These are phyloP conservation scores for Megaceryle alcyon DNA, from an alignment of 2,797 vertebrate species.

Conservation along the genomic window DNA sequence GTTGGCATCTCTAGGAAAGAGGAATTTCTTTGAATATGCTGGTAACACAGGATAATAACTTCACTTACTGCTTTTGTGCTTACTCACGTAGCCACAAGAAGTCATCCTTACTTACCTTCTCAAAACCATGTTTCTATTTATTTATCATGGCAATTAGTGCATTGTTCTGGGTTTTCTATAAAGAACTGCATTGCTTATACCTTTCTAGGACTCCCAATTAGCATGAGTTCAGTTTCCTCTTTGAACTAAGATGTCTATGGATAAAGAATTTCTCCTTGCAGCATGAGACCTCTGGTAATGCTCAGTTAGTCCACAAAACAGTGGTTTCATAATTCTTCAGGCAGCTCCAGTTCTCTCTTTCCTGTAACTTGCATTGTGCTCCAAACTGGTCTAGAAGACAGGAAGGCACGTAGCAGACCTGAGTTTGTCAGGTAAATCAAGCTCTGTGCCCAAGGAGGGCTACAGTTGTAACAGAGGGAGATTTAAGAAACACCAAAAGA, in stretches of 20 bases:
- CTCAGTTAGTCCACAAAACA: background rate
- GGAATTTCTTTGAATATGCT: background rate
- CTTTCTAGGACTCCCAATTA: background rate
- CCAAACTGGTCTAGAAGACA: background rate
- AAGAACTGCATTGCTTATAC: background rate
- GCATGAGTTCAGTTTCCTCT: background rate
- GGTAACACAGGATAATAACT: background rate
- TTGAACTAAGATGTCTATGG: background rate
- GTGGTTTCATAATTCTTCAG: background rate
- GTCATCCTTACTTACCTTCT: background rate
- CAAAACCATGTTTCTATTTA: background rate
- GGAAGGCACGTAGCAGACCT: background rate
- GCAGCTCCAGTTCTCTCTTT: background rate
- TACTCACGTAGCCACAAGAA: background rate
- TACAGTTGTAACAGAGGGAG: background rate
- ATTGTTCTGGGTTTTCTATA: fast-evolving
- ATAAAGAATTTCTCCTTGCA: background rate
- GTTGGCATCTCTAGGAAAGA: background rate
- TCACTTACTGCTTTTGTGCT: background rate
- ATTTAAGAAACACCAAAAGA: background rate
- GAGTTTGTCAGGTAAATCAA: background rate
- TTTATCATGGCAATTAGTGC: background rate
- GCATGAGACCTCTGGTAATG: background rate
- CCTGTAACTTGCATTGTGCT: background rate
- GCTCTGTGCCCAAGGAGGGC: background rate